Base-by-base conservation (phyloP, 2,888 invertebrate genomes). In the Tromatobia lineatoria region DNA sequence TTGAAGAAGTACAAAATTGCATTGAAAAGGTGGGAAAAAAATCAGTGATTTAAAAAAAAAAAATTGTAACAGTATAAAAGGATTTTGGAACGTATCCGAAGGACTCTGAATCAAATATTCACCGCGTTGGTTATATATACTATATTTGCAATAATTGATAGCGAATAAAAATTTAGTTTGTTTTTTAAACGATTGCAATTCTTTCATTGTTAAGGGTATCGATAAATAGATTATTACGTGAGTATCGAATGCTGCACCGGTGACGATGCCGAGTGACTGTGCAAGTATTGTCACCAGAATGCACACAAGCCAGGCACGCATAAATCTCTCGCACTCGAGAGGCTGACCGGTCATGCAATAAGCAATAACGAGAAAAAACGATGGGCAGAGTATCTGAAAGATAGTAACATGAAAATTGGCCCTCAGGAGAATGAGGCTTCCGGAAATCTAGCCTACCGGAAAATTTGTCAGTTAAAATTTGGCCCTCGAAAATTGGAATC, bases 331-430 rank as follows among this genome's bases (percentile, higher is more conserved):
- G 2, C 93, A 89, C 29, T 97, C 96, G 84, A 95, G 89, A 0
- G 97, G 97, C 90, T 98, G 98, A 0, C 96, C 96, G 0, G 98
- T 97, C 95, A 98, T 95, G 93, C 95, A 97, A 94, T 98, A 98
- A 0, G 96, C 96, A 29, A 97, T 96, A 45, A 95, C 92, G 25
- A 97, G 94, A 90, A 98, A 97, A 8, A 96, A 92, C 0, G 97
- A 95, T 0, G 97, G 97, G 89, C 97, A 97, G 42, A 97, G 90
- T 70, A 98, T 93, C 97, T 96, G 94, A 83, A 94, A 94, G 69
- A 82, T 85, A 85, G 85, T 29, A 29, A 29, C 29, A 29, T 29
- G 29, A 29, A 29, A 29, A 29, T 29, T 2, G 4, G 29, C 29
- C 3, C 29, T 4, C 4, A 4, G 2, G 4, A 29, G 3, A 29